phyloP scores from a whole-genome alignment of 2,113 vertebrate species.

The Setophaga petechia region DNA sequence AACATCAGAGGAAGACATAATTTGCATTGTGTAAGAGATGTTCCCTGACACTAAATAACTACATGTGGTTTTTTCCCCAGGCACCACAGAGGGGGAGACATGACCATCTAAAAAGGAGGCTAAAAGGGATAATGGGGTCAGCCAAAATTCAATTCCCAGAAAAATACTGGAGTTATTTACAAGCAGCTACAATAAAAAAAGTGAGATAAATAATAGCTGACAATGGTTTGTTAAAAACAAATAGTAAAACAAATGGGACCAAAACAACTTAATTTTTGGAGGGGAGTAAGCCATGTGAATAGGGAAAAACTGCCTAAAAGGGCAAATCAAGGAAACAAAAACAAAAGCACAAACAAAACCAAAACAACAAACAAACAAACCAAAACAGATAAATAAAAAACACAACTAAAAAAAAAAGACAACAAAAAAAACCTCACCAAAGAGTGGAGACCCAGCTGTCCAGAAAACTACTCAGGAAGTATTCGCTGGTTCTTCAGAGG shows the following conservation, averaged over 20 bases:
- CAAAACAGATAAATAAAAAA: neutral
- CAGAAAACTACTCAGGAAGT: neutral
- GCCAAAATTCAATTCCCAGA: neutral
- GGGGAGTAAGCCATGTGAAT: neutral
- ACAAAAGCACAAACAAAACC: neutral
- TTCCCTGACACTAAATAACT: neutral
- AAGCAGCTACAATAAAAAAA: neutral
- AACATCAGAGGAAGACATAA: neutral
- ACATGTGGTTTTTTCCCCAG: neutral
- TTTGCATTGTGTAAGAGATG: neutral
- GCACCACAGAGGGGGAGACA: neutral
- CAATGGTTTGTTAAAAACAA: neutral
- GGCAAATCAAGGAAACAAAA: neutral
- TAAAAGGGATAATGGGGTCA: neutral
- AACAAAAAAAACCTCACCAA: neutral
- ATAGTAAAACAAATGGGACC: neutral
- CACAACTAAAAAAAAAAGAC: neutral
- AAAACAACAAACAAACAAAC: neutral
- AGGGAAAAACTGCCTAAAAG: neutral
- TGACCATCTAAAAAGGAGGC: neutral
- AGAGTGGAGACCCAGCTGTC: neutral
- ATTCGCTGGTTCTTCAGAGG: neutral
- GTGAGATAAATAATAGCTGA: neutral
- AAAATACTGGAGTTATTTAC: neutral
- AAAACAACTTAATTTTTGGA: neutral